Percentiles rank a stretch among this genome's conserved stretches.
phyloP scores from a whole-genome alignment of 1,140 invertebrate genomes.

The Propsilocerus akamusi region DNA sequence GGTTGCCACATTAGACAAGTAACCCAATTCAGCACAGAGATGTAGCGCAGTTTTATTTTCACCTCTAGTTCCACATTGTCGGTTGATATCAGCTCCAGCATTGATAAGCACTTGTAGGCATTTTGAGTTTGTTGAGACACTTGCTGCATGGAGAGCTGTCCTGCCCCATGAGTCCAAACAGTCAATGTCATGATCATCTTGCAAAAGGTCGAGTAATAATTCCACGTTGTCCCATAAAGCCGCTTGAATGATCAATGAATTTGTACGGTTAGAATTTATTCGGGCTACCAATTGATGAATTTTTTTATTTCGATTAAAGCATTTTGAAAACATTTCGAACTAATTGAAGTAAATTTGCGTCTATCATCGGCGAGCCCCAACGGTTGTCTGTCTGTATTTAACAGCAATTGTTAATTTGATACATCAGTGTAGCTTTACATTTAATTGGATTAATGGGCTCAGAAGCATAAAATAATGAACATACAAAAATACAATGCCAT shows the following conservation, averaged over 20 bases:
- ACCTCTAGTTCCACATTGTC: slow-evolving; percentile 9
- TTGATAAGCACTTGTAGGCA: slow-evolving; percentile 55
- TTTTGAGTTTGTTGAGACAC: slow-evolving; percentile 65
- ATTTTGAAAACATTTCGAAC: not conserved
- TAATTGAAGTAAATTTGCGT: not conserved
- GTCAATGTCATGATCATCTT: slow-evolving; percentile 54
- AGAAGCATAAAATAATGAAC: not conserved
- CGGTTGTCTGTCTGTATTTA: not conserved
- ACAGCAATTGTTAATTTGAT: not conserved
- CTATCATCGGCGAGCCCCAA: not conserved
- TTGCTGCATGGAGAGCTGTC: slow-evolving; percentile 69
- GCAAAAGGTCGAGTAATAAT: slow-evolving; percentile 61
- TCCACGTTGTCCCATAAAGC: slow-evolving; percentile 84
- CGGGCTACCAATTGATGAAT: not conserved
- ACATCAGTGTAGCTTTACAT: not conserved
- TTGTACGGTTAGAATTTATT: not conserved
- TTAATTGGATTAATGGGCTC: slow-evolving; percentile 1
- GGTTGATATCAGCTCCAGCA: slow-evolving; percentile 31
- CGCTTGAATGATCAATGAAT: slow-evolving; percentile 30
- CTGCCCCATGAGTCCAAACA: slow-evolving; percentile 57
- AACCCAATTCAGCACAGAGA: slow-evolving; percentile 61
- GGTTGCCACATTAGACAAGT: slow-evolving; percentile 44
- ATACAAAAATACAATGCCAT: not conserved
- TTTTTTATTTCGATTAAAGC: not conserved
- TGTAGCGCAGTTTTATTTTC: slow-evolving; percentile 51